phyloP scores from a whole-genome alignment of 2,113 vertebrate species.

The Nansenia antarctica region DNA sequence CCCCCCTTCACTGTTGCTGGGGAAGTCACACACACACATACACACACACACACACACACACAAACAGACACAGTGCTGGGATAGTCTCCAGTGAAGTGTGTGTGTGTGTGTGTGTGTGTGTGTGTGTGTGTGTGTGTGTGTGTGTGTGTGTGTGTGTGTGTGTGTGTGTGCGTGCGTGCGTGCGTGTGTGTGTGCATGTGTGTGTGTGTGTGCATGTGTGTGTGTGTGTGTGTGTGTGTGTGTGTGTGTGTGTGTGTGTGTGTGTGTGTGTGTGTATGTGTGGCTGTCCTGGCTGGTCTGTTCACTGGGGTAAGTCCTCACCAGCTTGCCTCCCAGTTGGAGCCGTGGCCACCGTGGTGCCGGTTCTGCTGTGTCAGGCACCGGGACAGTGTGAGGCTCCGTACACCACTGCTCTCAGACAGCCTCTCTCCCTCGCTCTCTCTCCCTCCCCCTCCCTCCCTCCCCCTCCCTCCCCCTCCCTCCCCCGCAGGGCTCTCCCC shows the following conservation, averaged over 20 bases:
- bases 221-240: constrained; percentile 3
- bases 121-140: constrained; percentile 4
- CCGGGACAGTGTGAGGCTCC: constrained; percentile 29
- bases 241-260: neutral
- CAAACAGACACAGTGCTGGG: constrained; percentile 32
- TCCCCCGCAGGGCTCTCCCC: too few species aligned
- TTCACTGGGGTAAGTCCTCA: constrained; percentile 63
- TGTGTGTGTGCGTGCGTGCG: neutral
- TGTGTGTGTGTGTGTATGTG: constrained; percentile 1
- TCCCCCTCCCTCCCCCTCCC: too few species aligned
- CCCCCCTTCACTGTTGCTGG: too few species aligned
- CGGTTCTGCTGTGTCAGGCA: constrained; percentile 64
- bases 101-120: neutral
- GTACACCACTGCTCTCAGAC: too few species aligned
- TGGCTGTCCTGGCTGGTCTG: too few species aligned
- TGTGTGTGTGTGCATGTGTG: neutral
- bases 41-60: too few species aligned
- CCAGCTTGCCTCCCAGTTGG: constrained; percentile 71
- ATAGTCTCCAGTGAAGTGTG: constrained; percentile 32
- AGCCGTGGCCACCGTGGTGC: constrained; percentile 9
- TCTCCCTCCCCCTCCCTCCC: too few species aligned
- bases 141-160: neutral
- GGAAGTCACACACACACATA: too few species aligned
- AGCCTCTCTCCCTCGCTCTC: too few species aligned
- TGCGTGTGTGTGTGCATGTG: too few species aligned